Conservation (phyloP, 2,113 vertebrate species). For the Panthera tigris region DNA sequence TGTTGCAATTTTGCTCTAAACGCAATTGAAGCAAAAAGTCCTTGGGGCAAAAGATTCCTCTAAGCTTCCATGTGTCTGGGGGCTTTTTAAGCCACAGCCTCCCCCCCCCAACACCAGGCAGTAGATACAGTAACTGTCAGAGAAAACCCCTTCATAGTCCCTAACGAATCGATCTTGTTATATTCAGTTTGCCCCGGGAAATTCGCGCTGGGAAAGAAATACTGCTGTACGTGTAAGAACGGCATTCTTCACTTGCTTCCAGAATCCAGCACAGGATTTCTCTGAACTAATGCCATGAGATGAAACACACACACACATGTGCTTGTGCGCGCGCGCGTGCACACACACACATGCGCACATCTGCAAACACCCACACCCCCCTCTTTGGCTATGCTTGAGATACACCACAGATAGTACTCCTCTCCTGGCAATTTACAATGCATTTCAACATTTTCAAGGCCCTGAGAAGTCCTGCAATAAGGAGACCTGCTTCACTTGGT, state of each 20-base stretch:
- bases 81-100: accelerated
- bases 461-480: neutral
- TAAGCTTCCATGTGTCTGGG: neutral
- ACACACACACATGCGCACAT: accelerated
- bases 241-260: neutral
- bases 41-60: neutral
- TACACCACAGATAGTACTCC: neutral
- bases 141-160: accelerated
- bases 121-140: neutral
- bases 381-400: neutral
- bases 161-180: too few relatives aligned
- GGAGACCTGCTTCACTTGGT: neutral
- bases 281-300: neutral
- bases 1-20: neutral
- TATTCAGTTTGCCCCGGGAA: neutral
- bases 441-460: neutral
- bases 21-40: neutral
- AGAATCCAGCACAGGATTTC: neutral
- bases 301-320: too few relatives aligned
- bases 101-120: too few relatives aligned
- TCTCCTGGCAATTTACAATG: neutral
- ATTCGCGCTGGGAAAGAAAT: neutral
- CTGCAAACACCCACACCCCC: neutral
- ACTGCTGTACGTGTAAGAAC: neutral
- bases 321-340: too few relatives aligned